These are phyloP conservation scores for Platysteira castanea DNA, from an alignment of 2,113 vertebrate genomes.

Conservation along the genomic window DNA sequence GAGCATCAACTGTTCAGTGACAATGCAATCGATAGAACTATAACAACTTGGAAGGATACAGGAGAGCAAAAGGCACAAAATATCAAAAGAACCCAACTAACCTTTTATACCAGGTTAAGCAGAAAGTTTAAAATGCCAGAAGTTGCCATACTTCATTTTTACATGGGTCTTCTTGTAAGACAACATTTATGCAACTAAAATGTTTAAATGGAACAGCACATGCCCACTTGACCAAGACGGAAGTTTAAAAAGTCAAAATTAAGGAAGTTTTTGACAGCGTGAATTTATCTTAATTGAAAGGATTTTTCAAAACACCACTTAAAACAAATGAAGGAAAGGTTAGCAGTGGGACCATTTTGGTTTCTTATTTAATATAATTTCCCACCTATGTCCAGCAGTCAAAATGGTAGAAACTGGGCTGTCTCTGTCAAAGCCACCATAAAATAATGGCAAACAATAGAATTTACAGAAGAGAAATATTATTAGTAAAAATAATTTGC, in stretches of 20 bases:
- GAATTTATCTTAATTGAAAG: not conserved
- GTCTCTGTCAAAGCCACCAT: not conserved
- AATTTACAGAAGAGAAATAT: not conserved
- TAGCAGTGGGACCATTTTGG: not conserved
- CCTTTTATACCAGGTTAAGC: not conserved
- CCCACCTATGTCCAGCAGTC: not conserved
- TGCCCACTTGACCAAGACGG: not conserved
- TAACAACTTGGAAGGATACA: not conserved
- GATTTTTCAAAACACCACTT: not conserved
- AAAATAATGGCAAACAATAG: not conserved
- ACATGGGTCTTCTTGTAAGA: not conserved
- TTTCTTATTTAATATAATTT: not conserved
- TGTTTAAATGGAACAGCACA: not conserved
- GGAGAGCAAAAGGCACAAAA: not conserved
- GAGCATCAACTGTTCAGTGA: slow-evolving; percentile 59
- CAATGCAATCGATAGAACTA: slow-evolving; percentile 70
- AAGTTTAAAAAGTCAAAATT: not conserved
- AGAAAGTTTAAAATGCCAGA: not conserved
- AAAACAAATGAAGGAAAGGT: not conserved
- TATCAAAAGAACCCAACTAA: not conserved
- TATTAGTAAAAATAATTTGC: not conserved
- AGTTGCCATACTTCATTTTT: not conserved
- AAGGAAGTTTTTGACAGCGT: not conserved
- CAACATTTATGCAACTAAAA: not conserved
- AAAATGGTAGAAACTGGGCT: not conserved